Base-by-base conservation (phyloP, 2,797 vertebrate species). In the Eleutherodactylus coqui region DNA sequence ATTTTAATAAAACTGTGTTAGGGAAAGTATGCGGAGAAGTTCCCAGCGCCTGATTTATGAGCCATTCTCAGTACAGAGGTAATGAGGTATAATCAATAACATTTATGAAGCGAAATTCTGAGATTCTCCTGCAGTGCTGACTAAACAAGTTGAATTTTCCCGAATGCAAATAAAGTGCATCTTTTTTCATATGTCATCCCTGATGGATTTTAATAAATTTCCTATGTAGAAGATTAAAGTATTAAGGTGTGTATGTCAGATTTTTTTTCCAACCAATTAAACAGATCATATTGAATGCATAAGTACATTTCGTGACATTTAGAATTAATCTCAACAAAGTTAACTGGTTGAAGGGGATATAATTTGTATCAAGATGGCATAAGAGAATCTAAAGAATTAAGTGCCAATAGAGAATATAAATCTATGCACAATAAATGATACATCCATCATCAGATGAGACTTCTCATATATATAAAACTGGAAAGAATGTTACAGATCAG, bases 181-280 rank as follows among this genome's bases (percentile, higher is more conserved):
- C 51, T n/a, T 73, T 79, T 76, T 79, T 78, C 32, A 49, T 21
- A 36, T 67, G 45, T 75, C 53, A 75, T 69, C 32, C 69, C 36
- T 62, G 76, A 84, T 43, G 36, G 81, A 84, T 55, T 69, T 81
- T 84, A 88, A 49, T 73, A 0, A 0, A 29, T 75, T 38, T 53
- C 64, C n/a, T 79, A 75, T 51, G 67, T 47, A 73, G 45, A 78
- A 73, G 85, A 87, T 87, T 78, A 87, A 87, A 87, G 81, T 69
- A 27, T 36, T 67, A n/a, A 21, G 45, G 85, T 45, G 17, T 13
- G 82, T 73, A 49, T 43, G 49, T 51, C 83, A 60, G 29, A 21
- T 88, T 78, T 86, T 73, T 72, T 85, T 67, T 55, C 45, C 41
- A 73, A 36, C 29, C 1, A 41, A 75, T 79, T 47, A 82, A 83